A percentile compares a stretch with the other conserved stretches of the same genome.
Evolutionary conservation across 37 sponge, comb jelly and placozoan species (phyloP).

Genomic region (Lycopodina hypogea): DNA sequence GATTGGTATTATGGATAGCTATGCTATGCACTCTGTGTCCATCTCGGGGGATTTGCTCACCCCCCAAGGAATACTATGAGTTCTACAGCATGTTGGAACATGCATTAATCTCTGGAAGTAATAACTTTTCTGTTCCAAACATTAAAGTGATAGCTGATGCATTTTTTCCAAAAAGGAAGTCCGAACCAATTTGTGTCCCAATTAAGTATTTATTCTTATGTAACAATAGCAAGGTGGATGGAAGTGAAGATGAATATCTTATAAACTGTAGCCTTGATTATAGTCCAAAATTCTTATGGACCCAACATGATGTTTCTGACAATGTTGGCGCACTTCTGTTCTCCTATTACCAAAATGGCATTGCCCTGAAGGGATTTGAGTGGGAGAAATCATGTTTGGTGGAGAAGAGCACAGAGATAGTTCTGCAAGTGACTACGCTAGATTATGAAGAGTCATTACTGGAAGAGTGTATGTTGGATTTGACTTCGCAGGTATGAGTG

Average conservation of each 20-base stretch:
- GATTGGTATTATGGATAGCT: too few species aligned
- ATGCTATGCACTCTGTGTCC: too few species aligned
- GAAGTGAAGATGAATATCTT: neutral
- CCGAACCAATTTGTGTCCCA: constrained; percentile 30
- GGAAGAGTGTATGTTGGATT: neutral
- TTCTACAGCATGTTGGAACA: neutral
- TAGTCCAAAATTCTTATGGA: constrained; percentile 33
- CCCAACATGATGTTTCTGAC: constrained; percentile 9
- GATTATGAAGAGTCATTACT: neutral
- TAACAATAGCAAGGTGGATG: neutral
- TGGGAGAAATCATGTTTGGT: constrained; percentile 42
- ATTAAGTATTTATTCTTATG: constrained; percentile 10
- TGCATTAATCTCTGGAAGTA: neutral
- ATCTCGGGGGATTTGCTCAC: too few species aligned
- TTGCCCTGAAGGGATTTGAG: constrained; percentile 37
- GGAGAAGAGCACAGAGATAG: neutral
- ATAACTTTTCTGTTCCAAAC: neutral
- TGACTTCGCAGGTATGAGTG: constrained; percentile 17
- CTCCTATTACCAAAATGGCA: constrained; percentile 28
- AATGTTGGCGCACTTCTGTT: constrained; percentile 22
- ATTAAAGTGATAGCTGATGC: constrained; percentile 10
- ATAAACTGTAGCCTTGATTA: too few species aligned
- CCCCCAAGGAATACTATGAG: neutral
- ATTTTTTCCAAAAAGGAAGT: constrained; percentile 35
- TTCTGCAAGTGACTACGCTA: neutral